These are phyloP conservation scores for Zaprionus lineosus DNA, from an alignment of 2,888 invertebrate genomes.

Conservation along the genomic window DNA sequence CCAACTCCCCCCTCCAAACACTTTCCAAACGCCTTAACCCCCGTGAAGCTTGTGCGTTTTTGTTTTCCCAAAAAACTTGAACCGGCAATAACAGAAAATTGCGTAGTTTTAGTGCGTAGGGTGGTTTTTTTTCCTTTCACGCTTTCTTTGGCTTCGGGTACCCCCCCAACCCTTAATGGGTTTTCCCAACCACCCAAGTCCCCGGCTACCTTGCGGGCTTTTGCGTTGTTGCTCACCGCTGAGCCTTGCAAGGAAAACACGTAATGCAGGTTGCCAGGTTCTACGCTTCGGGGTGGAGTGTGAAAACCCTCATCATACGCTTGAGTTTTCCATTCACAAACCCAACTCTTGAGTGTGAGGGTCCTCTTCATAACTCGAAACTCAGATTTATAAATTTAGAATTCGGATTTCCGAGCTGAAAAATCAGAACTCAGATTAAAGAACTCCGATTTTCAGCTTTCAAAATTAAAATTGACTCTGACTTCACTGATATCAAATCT, in stretches of 20 bases:
- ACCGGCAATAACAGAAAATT: slow-evolving; percentile 66
- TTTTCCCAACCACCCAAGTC: slow-evolving; percentile 56
- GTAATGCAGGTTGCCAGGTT: slow-evolving; percentile 49
- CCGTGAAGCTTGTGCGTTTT: slow-evolving; percentile 40
- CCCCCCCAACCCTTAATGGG: slow-evolving; percentile 33
- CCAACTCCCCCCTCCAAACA: no score
- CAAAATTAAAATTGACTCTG: no score
- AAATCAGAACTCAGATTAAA: no score
- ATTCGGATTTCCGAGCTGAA: no score
- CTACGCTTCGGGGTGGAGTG: background rate
- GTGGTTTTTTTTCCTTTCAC: slow-evolving; percentile 39
- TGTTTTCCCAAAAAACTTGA: slow-evolving; percentile 32
- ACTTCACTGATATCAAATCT: no score
- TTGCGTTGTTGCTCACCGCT: slow-evolving; percentile 42
- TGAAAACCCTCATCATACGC: background rate
- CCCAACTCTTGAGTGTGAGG: no score
- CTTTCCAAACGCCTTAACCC: background rate
- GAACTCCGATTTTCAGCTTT: no score
- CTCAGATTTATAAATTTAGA: no score
- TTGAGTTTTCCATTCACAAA: no score
- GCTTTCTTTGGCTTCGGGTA: background rate
- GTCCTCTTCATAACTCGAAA: no score
- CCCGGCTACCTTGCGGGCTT: slow-evolving; percentile 38
- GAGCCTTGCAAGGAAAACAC: slow-evolving; percentile 24
- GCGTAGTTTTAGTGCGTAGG: slow-evolving; percentile 54